Evolutionary conservation across 2,888 invertebrate genomes (phyloP), one percentile per base, ranked within the genome.

Genomic region (Eupithecia centaureata): DNA sequence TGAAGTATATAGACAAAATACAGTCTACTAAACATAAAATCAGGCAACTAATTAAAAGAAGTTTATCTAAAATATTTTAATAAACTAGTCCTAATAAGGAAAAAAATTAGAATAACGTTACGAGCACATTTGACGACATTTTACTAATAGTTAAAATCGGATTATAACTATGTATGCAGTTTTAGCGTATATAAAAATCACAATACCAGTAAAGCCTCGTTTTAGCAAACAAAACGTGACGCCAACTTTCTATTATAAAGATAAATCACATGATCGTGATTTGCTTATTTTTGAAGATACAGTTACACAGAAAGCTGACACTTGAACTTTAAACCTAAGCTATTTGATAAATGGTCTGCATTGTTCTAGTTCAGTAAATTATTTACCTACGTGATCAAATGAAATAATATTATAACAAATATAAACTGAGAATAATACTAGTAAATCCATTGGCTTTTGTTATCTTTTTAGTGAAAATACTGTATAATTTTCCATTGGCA

Each of bases 241-340:
- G 61, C 63, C 65, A 66, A 71, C 66, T 69, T 75, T 73, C 69
- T 61, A 70, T 73, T 73, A 73, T 75, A 71, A 73, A 72, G 72
- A 77, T 71, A 73, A 75, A 77, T 75, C 71, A 74, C 73, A 62
- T 58, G 71, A 68, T 67, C 73, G 69, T 75, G 74, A 76, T 75
- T 75, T 71, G 74, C 70, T 56, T 70, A 65, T 70, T 70, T 51
- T 32, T 63, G 18, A 2, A 35, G 30, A 13, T 10, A 7, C 38
- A 57, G 18, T 61, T 18, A 57, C 57, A 52, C 22, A 38, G 15
- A 15, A 68, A 64, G 2, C 64, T 13, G 68, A 51, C 42, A 28
- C 5, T 15, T 10, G 30, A 38, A 47, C 22, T 5, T 12, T 22
- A 33, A 22, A 18, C n/a, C 32, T 56, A 30, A 30, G 10, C 3